These are phyloP conservation scores for Grallaria varia DNA, from an alignment of 2,113 vertebrate genomes.

Conservation along the genomic window DNA sequence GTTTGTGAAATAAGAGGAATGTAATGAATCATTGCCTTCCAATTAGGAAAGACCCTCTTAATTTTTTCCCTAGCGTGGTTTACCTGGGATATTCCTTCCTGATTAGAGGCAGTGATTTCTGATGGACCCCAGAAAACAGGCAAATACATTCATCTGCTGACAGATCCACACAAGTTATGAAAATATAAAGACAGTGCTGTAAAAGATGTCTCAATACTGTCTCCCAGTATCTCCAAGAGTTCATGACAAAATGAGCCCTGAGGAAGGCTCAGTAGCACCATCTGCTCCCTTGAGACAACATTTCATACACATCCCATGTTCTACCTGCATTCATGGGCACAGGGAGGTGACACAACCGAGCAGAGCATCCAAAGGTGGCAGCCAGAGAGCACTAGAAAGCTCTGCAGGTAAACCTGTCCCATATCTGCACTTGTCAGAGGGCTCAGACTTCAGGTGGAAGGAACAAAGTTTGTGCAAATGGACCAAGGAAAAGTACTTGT, in stretches of 20 bases:
- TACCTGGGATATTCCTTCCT: not conserved
- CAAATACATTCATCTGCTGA: not conserved
- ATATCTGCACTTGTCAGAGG: not conserved
- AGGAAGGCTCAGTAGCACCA: not conserved
- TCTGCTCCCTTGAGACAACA: not conserved
- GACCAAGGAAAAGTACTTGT: not conserved
- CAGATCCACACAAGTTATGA: not conserved
- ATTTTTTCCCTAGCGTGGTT: not conserved
- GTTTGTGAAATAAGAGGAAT: not conserved
- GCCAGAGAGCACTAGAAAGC: not conserved
- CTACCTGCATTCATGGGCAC: fast-evolving
- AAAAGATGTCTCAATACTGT: not conserved
- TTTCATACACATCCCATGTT: not conserved
- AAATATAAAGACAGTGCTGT: not conserved
- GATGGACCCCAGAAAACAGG: not conserved
- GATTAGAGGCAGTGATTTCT: not conserved
- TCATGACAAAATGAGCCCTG: not conserved
- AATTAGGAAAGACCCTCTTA: not conserved
- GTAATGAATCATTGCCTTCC: not conserved
- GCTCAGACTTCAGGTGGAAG: not conserved
- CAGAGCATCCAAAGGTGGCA: not conserved
- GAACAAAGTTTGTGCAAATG: not conserved
- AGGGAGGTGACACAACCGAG: not conserved
- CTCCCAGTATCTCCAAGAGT: not conserved
- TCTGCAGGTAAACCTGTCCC: not conserved